Evolutionary conservation across 2,888 invertebrate genomes (phyloP), one percentile per base, ranked within the genome.

Genomic region (Eupsilia transversa): DNA sequence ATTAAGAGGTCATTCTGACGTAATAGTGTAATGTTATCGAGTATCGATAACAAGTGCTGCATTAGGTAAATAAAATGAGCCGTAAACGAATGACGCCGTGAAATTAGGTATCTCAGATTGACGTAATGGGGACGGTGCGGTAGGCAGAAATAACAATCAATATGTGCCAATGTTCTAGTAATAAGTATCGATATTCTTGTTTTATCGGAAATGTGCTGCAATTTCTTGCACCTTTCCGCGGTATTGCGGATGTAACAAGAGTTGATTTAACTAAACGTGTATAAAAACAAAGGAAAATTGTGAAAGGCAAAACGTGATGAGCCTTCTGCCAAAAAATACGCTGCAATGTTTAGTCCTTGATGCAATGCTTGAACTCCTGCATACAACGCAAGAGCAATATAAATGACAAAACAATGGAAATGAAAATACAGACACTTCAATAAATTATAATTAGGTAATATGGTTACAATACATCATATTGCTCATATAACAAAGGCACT

Each of bases 1-100:
- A 85, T 85, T 82, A 85, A 66, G 84, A 77, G 86, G 84, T 87
- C 82, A 82, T 79, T 60, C 79, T 91, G 90, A 94, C 86, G 90
- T 89, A 90, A 91, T 83, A 73, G 74, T 61, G 73, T 52, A 59
- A 35, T 57, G 57, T 77, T 84, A 80, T 84, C 82, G 86, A 84
- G 86, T 91, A 92, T 92, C 92, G 92, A 91, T 87, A 91, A 92
- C 92, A 92, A 92, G 91, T 91, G 88, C 83, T 87, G 88, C 88
- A 89, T 90, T 89, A 89, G 90, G 89, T 89, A 91, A 91, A 91
- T 87, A 83, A 90, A 94, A 94, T 92, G 92, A 93, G 90, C 91
- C 93, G 89, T 91, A 90, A 88, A 92, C 84, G 89, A 89, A 60
- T 73, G 80, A 79, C 63, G 86, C 91, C 89, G 91, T 92, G 91